These are phyloP conservation scores for Nibea coibor DNA, from an alignment of 2,113 vertebrate genomes.

Conservation along the genomic window DNA sequence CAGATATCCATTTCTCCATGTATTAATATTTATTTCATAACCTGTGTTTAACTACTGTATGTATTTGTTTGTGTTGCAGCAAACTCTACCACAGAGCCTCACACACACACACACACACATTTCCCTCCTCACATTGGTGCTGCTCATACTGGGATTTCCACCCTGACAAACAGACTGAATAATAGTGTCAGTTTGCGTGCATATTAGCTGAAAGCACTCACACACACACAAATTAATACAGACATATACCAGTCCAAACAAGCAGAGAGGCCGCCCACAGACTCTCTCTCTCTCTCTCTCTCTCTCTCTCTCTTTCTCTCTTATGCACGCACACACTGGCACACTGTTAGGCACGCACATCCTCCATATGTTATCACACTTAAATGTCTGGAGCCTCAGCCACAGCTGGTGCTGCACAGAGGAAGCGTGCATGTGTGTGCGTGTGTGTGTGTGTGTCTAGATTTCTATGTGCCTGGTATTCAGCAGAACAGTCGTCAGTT, in stretches of 20 bases:
- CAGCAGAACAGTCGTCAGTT: constrained; percentile 29
- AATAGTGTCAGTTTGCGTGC: constrained; percentile 1
- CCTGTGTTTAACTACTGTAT: background rate
- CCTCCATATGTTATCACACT: constrained; percentile 66
- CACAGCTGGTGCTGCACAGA: constrained; percentile 60
- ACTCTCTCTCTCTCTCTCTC: background rate
- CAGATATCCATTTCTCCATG: background rate
- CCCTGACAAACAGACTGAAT: background rate
- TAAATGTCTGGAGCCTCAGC: constrained; percentile 53
- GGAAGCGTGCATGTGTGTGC: constrained; percentile 32
- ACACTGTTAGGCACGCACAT: constrained; percentile 47
- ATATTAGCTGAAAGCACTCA: background rate
- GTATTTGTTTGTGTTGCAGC: background rate
- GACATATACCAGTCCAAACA: constrained; percentile 6
- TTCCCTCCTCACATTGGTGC: background rate
- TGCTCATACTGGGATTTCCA: background rate
- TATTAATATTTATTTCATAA: background rate
- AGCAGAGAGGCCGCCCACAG: constrained; percentile 22
- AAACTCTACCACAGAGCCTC: background rate
- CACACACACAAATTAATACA: background rate
- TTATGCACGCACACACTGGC: constrained; percentile 9
- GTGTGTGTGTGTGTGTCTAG: constrained; percentile 15
- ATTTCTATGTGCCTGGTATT: background rate
- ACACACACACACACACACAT: background rate
- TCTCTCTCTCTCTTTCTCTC: too few species aligned